Conservation (phyloP, 1,140 invertebrate species). For the Dufourea novaeangliae region DNA sequence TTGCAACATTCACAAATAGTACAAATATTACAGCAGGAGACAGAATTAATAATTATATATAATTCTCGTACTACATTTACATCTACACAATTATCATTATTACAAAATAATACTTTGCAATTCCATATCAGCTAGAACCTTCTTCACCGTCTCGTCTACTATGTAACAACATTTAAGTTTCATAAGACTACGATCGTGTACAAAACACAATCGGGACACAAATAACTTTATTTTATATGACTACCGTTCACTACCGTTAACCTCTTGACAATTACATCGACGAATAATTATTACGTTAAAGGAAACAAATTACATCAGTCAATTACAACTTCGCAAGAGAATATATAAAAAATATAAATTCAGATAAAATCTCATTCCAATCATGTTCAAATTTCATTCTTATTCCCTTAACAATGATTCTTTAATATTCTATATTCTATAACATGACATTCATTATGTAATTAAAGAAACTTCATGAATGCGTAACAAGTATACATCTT, state of each 20-base stretch:
- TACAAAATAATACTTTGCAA: slow-evolving; percentile 41
- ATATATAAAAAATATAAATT: slow-evolving; percentile 11
- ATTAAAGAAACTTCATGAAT: slow-evolving; percentile 31
- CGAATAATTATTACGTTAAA: neutral
- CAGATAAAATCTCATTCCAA: slow-evolving; percentile 25
- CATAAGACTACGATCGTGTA: slow-evolving; percentile 3
- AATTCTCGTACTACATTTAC: slow-evolving; percentile 4
- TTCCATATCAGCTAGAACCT: neutral
- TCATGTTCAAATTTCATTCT: slow-evolving; percentile 21
- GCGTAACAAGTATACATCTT: slow-evolving; percentile 34
- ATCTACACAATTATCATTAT: neutral
- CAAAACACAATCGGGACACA: slow-evolving; percentile 10
- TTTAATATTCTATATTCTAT: neutral
- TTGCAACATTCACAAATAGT: neutral
- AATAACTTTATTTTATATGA: slow-evolving; percentile 13
- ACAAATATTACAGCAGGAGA: slow-evolving; percentile 8
- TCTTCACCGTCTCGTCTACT: neutral
- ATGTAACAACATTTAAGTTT: slow-evolving; percentile 4
- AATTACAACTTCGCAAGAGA: neutral
- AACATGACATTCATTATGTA: slow-evolving; percentile 10
- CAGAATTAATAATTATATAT: neutral
- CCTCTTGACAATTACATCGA: neutral
- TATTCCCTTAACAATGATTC: slow-evolving; percentile 6
- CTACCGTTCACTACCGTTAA: neutral
- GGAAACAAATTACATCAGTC: neutral